Evolutionary conservation across 2,888 invertebrate genomes (phyloP), one percentile per base, ranked within the genome.

Genomic region (Agrilus mali): DNA sequence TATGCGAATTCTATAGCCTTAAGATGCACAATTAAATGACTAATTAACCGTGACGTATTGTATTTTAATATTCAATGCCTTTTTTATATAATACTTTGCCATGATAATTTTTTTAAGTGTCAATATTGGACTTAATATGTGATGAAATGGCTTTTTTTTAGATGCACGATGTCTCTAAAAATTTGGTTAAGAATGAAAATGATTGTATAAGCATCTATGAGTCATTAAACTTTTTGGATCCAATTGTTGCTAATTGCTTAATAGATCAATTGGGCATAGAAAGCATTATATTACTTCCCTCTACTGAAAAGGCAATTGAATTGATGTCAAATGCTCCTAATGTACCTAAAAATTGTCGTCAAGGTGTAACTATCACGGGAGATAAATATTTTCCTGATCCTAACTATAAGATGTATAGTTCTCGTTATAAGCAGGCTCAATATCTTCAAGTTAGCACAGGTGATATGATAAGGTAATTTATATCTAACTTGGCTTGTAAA

Each of bases 221-320:
- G 56, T 72, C 81, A 46, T 71, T 95, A 43, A 75, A 78, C 47
- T 77, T 89, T 43, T 65, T 73, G 4, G 82, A 92, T 68, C 76
- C 84, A 0, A 77, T 87, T 12, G 79, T 93, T 2, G 77, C 80
- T 53, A 95, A 95, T 71, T 82, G 78, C 59, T 72, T 95, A 27
- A 84, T 95, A 43, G 94, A 95, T 70, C 81, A 80, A 58, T 55
- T 73, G 8, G 64, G 66, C 37, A 69, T 89, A 40, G 94, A 95
- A 68, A 72, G 72, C 38, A 74, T 88, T 27, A 67, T 94, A 44
- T 70, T 95, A 16, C 83, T 93, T 47, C 77, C 81, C 2, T 74
- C 75, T 4, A 75, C 75, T 33, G 71, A 74, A 7, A 75, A 77
- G 48, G 92, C 92, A 0, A 73, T 79, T 40, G 64, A 73, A 0